Base-by-base conservation (phyloP, 2,888 invertebrate species). In the Ophioninae sp. region DNA sequence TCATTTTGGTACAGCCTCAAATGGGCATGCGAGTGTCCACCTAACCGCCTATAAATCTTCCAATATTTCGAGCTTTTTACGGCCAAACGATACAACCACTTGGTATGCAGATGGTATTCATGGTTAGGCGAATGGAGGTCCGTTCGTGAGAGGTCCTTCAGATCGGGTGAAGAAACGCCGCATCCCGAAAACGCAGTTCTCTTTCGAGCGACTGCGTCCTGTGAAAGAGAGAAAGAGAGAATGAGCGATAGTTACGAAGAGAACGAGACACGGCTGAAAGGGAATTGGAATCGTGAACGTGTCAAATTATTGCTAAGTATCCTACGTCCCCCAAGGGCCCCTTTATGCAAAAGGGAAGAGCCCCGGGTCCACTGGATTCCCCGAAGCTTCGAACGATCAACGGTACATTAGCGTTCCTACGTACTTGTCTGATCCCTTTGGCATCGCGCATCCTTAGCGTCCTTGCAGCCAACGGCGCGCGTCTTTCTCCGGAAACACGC, bases 301-400 rank as follows among this genome's bases (percentile, higher is more conserved):
- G 86, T 86, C 86, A 86, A 86, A 86, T 86, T 86, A 86, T 86
- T 82, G 85, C 86, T 84, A 86, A 86, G 85, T 85, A 86, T 82
- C 72, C 85, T 37, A 72, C 82, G 86, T 85, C 85, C 79, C 85
- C 81, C 76, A 69, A 39, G 79, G 85, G 83, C 82, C 50, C 50
- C 68, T 82, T 86, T 85, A 85, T 86, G 86, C 83, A 85, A 86
- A 84, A 59, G 65, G 23, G 37, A 6, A 76, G 69, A 70, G 21
- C 61, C 82, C 59, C 20, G 69, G 73, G 44, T 85, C 56, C 20
- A 69, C 44, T 13, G 17, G 41, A 74, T 81, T 76, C 77, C 77
- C 62, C 79, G 81, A 81, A 85, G 81, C 74, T 56, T 5, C 59
- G 72, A 80, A 64, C 80, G 85, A 85, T 84, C 84, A 75, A 56